Percentiles rank a stretch among this genome's conserved stretches.
Evolutionary conservation across 2,113 vertebrate species (phyloP).

Genomic region (Sinocyclocheilus grahami): DNA sequence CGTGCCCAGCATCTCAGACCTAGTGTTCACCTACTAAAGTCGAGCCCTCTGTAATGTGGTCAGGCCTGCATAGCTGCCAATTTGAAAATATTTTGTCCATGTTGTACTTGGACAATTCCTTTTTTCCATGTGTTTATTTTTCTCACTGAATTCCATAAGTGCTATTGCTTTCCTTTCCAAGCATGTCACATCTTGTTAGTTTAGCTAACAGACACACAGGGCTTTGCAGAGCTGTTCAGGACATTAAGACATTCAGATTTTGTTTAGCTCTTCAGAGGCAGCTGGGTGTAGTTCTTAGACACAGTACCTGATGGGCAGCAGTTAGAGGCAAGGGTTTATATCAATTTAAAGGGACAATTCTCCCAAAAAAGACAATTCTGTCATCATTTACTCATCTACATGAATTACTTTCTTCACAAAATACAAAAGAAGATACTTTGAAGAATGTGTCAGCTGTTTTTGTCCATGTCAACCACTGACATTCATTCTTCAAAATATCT

Average conservation of each 20-base stretch:
- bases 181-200: constrained; percentile 48
- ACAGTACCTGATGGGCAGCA: constrained; percentile 5
- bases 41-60: constrained; percentile 12
- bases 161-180: constrained; percentile 58
- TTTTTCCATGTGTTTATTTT: constrained; percentile 51
- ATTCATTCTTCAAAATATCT: neutral
- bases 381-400: neutral
- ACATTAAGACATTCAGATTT: neutral
- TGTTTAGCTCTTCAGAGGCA: neutral
- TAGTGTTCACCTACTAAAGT: constrained; percentile 88
- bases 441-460: constrained; percentile 2
- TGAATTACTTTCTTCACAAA: neutral
- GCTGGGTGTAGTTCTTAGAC: constrained; percentile 1
- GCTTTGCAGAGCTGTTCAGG: constrained; percentile 38
- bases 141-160: constrained; percentile 58
- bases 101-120: constrained; percentile 39
- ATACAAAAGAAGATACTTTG: neutral
- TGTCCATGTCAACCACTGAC: neutral
- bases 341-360: neutral
- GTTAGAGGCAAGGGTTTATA: neutral
- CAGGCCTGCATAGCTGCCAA: constrained; percentile 43
- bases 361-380: neutral
- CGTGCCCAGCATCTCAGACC: constrained; percentile 86
- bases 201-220: constrained; percentile 46
- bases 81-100: constrained; percentile 30